Evolutionary conservation across 2,113 vertebrate species (phyloP), one percentile per base, ranked within the genome.

Genomic region (Hippocampus barbouri): DNA sequence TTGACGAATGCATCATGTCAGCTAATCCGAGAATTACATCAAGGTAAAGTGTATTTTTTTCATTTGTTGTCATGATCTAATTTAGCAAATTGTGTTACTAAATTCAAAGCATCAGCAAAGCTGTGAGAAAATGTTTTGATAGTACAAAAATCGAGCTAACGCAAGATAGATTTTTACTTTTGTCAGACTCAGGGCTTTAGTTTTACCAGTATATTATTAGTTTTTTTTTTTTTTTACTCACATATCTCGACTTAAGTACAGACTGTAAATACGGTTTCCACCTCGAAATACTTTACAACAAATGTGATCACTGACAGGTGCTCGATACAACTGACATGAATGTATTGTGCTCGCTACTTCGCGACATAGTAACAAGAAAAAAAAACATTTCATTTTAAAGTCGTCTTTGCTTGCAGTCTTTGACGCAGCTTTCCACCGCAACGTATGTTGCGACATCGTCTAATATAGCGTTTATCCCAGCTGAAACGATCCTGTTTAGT

Each of bases 401-500:
- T 40, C 23, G 0, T 1, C 2, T n/a, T 15, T 0, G 40, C 43
- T 71, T 77, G 62, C 76, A 0, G 43, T 23, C 9, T 74, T 78
- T 5, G 63, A 71, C 61, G 67, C 75, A 54, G 38, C 75, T 82
- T 49, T 83, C 72, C 71, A 72, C 72, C 69, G 74, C 64, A 74
- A 45, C 65, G 85, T 76, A 72, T 81, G 88, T 89, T 88, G 84
- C 86, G 83, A 88, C 87, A 90, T 87, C 82, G 83, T 79, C 83
- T 77, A 77, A 70, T 75, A 77, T 68, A 12, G 49, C 21, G 79
- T 78, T 74, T 86, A 83, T 83, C 80, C 82, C 83, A 70, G 71
- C 82, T 89, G 85, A 85, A 91, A 90, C 89, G 89, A 90, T 86
- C 84, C 85, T 93, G 88, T 54, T 92, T 92, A 92, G 91, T 92